Evolutionary conservation across 2,888 invertebrate genomes (phyloP), one percentile per base, ranked within the genome.

Genomic region (Sturmia bella): DNA sequence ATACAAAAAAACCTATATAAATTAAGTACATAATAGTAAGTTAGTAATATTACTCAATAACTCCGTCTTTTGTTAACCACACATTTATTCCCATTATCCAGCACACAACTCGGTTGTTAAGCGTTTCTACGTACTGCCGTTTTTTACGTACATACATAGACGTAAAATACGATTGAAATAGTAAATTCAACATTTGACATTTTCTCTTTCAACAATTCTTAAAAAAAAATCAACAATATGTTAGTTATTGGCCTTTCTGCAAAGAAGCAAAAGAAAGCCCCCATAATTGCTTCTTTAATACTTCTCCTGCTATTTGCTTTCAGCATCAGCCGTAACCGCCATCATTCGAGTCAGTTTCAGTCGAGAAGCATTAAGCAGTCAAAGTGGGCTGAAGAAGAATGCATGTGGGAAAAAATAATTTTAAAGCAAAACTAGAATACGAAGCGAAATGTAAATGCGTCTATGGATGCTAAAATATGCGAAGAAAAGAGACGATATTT

Each of bases 121-220:
- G 27, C 9, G 7, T 5, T 27, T 3, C 27, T 27, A 3, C n/a
- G n/a, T n/a, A n/a, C 27, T 27, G 27, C 27, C 27, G 6, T 27
- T 27, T 27, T 27, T 6, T 6, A 27, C 32, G 9, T 32, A 32
- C 9, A 7, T 1, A n/a, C n/a, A n/a, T n/a, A n/a, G n/a, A n/a
- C n/a, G n/a, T n/a, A n/a, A n/a, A n/a, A 32, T 64, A 27, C 63
- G 69, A 73, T 72, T 74, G 77, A 73, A 77, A 73, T 74, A 64
- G 77, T 81, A 69, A 81, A 81, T 81, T 81, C 64, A 52, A 73
- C 73, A 24, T 73, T 81, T 77, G 76, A 77, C 73, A 81, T 74
- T 72, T 74, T 32, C 73, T 63, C 68, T 21, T 39, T 50, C 39
- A 59, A 59, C 57, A 50, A 32, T 59, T 50, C 57, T 57, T 66